These are phyloP conservation scores for Megaceryle maxima DNA, from an alignment of 2,113 vertebrate genomes.

Conservation along the genomic window DNA sequence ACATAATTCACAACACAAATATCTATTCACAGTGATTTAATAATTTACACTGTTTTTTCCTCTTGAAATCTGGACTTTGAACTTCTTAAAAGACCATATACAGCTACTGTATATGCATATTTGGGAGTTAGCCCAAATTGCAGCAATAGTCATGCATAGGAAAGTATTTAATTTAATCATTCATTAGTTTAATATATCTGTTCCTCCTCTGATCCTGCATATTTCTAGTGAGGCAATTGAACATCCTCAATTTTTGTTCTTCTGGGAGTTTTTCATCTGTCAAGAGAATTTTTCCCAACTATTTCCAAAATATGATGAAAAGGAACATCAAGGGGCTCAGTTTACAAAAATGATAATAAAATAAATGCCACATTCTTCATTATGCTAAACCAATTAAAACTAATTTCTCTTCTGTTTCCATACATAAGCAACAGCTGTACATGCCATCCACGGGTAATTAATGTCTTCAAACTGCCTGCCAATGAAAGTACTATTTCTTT, in stretches of 20 bases:
- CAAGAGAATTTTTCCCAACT: slow-evolving; percentile 43
- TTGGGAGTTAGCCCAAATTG: not conserved
- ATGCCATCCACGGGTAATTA: slow-evolving; percentile 71
- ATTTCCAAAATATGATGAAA: slow-evolving; percentile 58
- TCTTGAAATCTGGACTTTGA: not conserved
- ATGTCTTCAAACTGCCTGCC: slow-evolving; percentile 70
- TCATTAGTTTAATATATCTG: slow-evolving; percentile 19
- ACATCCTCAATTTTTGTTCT: slow-evolving; percentile 30
- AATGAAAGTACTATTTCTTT: slow-evolving; percentile 50
- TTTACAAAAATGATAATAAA: slow-evolving; percentile 74
- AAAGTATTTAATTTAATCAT: slow-evolving; percentile 61
- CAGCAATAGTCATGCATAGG: not conserved
- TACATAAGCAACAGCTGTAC: slow-evolving; percentile 76
- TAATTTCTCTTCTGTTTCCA: slow-evolving; percentile 80
- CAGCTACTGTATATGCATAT: not conserved
- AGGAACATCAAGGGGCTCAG: slow-evolving; percentile 58
- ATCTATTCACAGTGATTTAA: not conserved
- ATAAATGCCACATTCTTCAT: slow-evolving; percentile 75
- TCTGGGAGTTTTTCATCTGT: slow-evolving; percentile 59
- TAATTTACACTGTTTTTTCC: not conserved
- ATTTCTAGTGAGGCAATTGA: slow-evolving; percentile 53
- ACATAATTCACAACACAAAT: not conserved
- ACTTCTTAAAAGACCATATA: not conserved
- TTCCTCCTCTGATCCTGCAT: slow-evolving; percentile 33
- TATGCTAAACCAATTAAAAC: slow-evolving; percentile 78